phyloP scores from a whole-genome alignment of 2,113 vertebrate genomes.

The Egretta garzetta region DNA sequence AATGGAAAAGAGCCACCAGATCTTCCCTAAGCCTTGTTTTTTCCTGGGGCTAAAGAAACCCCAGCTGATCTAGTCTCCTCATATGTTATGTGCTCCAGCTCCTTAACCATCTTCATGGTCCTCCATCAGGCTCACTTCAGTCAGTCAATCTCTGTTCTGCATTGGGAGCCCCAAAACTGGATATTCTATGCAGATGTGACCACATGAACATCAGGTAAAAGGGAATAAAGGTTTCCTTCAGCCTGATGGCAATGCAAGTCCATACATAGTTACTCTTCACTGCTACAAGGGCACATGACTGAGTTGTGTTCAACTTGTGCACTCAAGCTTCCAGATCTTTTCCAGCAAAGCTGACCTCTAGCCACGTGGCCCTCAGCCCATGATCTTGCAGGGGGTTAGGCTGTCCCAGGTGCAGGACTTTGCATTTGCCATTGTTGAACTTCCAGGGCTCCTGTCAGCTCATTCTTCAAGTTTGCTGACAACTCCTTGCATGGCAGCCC shows the following conservation, averaged over 20 bases:
- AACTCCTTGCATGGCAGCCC: not conserved
- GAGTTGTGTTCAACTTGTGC: not conserved
- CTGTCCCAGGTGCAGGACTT: not conserved
- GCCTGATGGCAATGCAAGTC: not conserved
- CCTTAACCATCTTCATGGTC: not conserved
- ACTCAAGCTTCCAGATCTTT: not conserved
- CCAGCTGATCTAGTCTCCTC: not conserved
- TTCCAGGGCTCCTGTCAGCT: not conserved
- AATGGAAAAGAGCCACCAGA: not conserved
- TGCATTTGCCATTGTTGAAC: not conserved
- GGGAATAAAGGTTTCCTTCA: not conserved
- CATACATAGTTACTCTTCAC: not conserved
- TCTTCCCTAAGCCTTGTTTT: not conserved
- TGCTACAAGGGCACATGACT: not conserved
- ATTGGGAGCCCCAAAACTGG: not conserved
- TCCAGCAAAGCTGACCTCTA: not conserved
- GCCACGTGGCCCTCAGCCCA: not conserved
- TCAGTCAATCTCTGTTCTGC: not conserved
- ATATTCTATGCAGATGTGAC: not conserved
- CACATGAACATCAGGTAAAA: not conserved
- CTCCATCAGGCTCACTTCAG: not conserved
- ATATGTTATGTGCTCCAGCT: fast-evolving
- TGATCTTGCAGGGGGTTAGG: not conserved
- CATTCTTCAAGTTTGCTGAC: not conserved
- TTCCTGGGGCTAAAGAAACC: not conserved